Base-by-base conservation (phyloP, 2,113 vertebrate species). In the Nansenia antarctica region DNA sequence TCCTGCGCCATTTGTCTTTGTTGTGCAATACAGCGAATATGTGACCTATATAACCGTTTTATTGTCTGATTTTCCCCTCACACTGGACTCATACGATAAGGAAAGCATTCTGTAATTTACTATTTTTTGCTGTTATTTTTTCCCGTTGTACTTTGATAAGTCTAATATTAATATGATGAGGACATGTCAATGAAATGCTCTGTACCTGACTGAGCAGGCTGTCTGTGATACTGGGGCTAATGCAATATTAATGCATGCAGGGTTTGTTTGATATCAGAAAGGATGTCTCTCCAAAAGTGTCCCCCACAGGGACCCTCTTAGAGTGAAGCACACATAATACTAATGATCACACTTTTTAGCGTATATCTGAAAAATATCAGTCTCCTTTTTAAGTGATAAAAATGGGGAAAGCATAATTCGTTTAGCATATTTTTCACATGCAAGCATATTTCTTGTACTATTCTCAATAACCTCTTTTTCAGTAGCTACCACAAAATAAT, bases 221-320 rank as follows among this genome's bases (percentile, higher is more conserved):
- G 65, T 75, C 77, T 86, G 82, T 84, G 86, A 86, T 88, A 84
- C 82, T 74, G 75, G 62, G 22, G 84, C 79, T 89, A 88, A 90
- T 91, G 85, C 83, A 90, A 89, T 91, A 92, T 90, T 91, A 90
- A 92, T 92, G 88, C 81, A 78, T 84, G 79, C 83, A 78, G 87
- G 76, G 82, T 85, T 84, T 80, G 77, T 86, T 90, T 87, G 86
- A 88, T 90, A 89, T 88, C 84, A 84, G 82, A 84, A 83, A 86
- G 81, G 85, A 87, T 53, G 62, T 90, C 85, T 90, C 73, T 78
- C 80, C 78, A 88, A 86, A 91, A 88, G 81, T 85, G 85, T 86
- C 82, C 84, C 86, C 88, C 83, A 78, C 82, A 79, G 88, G 89
- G 88, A 90, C 87, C 84, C 73, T 85, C 85, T 88, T 87, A 87